Conservation (phyloP, 2,888 invertebrate species). For the Parasteatoda lunata region DNA sequence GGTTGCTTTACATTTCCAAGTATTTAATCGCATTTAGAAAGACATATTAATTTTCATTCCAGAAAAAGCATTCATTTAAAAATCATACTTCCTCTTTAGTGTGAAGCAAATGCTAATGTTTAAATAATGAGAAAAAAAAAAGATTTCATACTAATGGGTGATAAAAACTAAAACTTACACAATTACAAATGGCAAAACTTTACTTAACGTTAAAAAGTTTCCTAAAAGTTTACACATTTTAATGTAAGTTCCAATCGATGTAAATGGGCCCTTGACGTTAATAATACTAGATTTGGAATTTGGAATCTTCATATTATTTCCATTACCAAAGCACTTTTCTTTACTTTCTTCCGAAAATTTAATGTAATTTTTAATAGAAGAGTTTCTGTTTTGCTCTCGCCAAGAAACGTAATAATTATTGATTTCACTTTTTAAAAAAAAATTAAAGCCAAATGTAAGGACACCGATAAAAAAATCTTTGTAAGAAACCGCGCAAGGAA, state of each 20-base stretch:
- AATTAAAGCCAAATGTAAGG: slow-evolving; percentile 8
- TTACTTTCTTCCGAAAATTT: background rate
- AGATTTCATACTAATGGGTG: slow-evolving; percentile 16
- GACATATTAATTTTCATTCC: background rate
- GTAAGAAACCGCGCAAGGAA: background rate
- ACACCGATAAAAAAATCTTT: background rate
- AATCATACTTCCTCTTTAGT: background rate
- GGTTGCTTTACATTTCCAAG: background rate
- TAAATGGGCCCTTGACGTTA: slow-evolving; percentile 44
- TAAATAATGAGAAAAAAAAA: background rate
- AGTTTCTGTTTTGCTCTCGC: background rate
- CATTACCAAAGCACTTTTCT: slow-evolving; percentile 44
- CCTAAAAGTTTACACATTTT: slow-evolving; percentile 19
- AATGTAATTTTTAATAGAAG: slow-evolving; percentile 36
- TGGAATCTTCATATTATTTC: slow-evolving; percentile 20
- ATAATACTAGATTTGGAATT: slow-evolving; percentile 26
- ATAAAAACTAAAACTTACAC: slow-evolving; percentile 27
- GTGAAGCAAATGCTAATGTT: background rate
- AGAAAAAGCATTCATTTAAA: background rate
- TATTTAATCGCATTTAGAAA: background rate
- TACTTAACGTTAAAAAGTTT: slow-evolving; percentile 38
- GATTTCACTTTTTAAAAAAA: slow-evolving; percentile 5
- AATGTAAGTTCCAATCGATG: slow-evolving; percentile 31
- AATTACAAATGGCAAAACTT: slow-evolving; percentile 35
- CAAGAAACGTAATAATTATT: slow-evolving; percentile 27